phyloP scores from a whole-genome alignment of 2,113 vertebrate genomes.

The Aramus guarauna region DNA sequence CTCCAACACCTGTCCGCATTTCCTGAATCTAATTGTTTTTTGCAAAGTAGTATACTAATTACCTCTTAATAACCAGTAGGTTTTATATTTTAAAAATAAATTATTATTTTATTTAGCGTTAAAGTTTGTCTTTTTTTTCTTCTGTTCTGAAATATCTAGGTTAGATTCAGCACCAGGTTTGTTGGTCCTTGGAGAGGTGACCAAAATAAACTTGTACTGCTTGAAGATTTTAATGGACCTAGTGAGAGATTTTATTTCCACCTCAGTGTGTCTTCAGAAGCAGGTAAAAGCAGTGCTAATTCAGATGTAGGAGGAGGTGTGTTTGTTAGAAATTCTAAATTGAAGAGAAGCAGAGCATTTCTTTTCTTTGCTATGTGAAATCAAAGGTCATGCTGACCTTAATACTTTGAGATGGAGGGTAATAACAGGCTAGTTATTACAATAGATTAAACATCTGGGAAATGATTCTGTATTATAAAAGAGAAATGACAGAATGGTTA shows the following conservation, averaged over 20 bases:
- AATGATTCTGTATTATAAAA: not conserved
- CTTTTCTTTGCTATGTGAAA: constrained; percentile 7
- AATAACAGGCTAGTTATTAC: not conserved
- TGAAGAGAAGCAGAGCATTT: not conserved
- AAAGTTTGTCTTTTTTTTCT: not conserved
- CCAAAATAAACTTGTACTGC: constrained; percentile 63
- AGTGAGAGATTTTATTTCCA: constrained; percentile 50
- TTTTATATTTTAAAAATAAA: not conserved
- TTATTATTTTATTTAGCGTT: not conserved
- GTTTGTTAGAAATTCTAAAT: not conserved
- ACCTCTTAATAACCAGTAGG: not conserved
- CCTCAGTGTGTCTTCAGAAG: not conserved
- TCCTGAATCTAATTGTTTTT: not conserved
- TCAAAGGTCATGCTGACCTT: not conserved
- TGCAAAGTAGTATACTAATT: not conserved
- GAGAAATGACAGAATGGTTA: not conserved
- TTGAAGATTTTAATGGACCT: constrained; percentile 66
- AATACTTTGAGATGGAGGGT: not conserved
- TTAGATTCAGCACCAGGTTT: constrained; percentile 60
- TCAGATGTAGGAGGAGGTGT: not conserved
- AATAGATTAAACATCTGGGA: not conserved
- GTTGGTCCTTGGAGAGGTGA: constrained; percentile 62
- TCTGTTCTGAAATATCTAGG: constrained; percentile 35
- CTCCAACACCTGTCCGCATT: not conserved
- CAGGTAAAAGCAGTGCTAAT: constrained; percentile 36